phyloP scores from a whole-genome alignment of 2,888 invertebrate species.

The Dolichopus griseipennis region DNA sequence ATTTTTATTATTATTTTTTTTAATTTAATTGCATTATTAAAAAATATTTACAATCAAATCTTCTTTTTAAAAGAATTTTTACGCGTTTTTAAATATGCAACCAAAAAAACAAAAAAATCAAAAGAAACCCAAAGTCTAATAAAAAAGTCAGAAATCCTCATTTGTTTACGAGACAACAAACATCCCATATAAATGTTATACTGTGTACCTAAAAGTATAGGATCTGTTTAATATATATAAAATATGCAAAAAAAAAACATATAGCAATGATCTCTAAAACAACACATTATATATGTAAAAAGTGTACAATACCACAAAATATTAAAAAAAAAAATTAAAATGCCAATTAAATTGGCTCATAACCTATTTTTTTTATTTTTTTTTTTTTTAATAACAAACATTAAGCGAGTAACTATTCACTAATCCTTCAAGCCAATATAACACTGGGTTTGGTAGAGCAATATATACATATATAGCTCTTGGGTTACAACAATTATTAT shows the following conservation, averaged over 20 bases:
- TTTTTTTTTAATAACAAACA: conserved; percentile 8
- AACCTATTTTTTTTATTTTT: conserved; percentile 9
- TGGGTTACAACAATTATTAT: conserved; percentile 1
- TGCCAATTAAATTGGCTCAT: conserved; percentile 8
- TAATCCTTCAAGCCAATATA: conserved; percentile 10
- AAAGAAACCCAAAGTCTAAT: not conserved
- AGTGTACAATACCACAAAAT: not conserved
- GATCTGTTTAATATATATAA: no score
- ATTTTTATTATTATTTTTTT: not conserved
- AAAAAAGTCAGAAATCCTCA: no score
- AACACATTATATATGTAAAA: no score
- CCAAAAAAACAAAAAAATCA: not conserved
- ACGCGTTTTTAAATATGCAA: conserved; percentile 3
- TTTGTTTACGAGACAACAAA: no score
- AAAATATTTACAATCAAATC: not conserved
- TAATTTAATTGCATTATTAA: not conserved
- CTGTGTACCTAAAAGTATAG: no score
- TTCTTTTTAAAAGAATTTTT: not conserved
- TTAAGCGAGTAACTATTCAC: conserved; percentile 12
- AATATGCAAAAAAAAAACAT: no score
- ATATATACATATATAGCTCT: not conserved
- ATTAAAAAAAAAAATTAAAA: conserved; percentile 10
- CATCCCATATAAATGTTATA: no score
- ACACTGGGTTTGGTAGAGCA: not conserved
- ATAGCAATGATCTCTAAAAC: no score